Conservation (phyloP, 2,888 invertebrate genomes). For the Branchellion lobata region DNA sequence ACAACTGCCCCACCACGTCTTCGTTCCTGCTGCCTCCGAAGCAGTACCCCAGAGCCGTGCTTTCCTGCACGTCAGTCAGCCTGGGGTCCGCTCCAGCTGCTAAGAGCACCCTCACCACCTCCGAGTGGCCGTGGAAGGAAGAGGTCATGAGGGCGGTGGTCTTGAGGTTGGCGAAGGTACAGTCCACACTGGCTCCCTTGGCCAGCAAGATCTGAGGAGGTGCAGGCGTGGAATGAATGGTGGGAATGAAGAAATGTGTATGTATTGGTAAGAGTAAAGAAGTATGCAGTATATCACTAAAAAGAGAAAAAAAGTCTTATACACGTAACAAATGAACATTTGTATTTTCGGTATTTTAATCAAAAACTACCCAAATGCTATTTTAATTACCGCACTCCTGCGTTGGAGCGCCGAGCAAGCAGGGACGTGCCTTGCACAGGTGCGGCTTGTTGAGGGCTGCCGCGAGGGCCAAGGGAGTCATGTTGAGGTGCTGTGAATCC, state of each 20-base stretch:
- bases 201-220: conserved; percentile 49
- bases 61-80: conserved; percentile 51
- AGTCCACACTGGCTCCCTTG: conserved; percentile 50
- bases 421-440: conserved; percentile 49
- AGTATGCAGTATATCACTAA: neutral
- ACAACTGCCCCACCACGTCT: conserved; percentile 43
- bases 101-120: conserved; percentile 51
- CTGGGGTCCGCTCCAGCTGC: conserved; percentile 50
- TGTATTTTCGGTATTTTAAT: no score
- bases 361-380: no score
- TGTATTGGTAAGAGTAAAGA: no score
- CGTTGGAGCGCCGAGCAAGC: no score
- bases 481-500: conserved; percentile 51
- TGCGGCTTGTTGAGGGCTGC: conserved; percentile 52
- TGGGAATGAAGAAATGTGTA: no score
- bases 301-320: neutral
- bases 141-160: conserved; percentile 54
- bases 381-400: no score
- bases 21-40: conserved; percentile 49
- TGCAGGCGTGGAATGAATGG: no score
- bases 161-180: conserved; percentile 51
- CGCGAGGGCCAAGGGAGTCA: conserved; percentile 53
- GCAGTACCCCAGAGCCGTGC: conserved; percentile 53
- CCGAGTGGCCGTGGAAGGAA: conserved; percentile 53
- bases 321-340: neutral